phyloP scores from a whole-genome alignment of 2,113 vertebrate species.

The Ptychochromis oligacanthus region DNA sequence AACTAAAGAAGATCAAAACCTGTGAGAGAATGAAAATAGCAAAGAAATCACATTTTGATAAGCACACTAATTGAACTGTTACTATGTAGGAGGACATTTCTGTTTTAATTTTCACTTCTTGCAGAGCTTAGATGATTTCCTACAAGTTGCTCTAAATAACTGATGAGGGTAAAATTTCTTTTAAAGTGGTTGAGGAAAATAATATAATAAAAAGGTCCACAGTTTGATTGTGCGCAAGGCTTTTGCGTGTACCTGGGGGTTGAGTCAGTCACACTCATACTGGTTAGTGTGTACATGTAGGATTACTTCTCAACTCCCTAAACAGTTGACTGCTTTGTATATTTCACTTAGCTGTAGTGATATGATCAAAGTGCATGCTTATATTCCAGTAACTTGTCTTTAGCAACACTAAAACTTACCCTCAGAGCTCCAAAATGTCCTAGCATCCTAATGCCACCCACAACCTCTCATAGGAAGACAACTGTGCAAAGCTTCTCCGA shows the following conservation, averaged over 20 bases:
- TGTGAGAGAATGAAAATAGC: background rate
- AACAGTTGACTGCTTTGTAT: background rate
- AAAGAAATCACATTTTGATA: background rate
- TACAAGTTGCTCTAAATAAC: background rate
- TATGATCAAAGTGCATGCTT: background rate
- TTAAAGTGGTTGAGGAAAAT: background rate
- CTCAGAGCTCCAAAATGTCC: background rate
- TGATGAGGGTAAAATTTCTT: background rate
- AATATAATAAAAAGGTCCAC: background rate
- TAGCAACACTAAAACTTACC: background rate
- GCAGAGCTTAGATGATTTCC: background rate
- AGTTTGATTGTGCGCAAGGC: background rate
- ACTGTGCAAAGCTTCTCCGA: background rate
- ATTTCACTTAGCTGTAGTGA: background rate
- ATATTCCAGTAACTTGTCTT: background rate
- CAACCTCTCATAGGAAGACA: background rate
- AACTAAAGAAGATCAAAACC: background rate
- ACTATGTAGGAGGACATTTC: background rate
- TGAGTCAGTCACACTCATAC: background rate
- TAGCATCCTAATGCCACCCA: background rate
- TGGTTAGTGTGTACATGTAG: background rate
- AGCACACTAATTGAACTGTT: background rate
- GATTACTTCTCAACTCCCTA: background rate
- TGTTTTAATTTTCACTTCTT: background rate
- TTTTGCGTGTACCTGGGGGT: background rate